Evolutionary conservation across 1,140 invertebrate genomes (phyloP), one percentile per base, ranked within the genome.

Genomic region (Chironomus striatipennis): DNA sequence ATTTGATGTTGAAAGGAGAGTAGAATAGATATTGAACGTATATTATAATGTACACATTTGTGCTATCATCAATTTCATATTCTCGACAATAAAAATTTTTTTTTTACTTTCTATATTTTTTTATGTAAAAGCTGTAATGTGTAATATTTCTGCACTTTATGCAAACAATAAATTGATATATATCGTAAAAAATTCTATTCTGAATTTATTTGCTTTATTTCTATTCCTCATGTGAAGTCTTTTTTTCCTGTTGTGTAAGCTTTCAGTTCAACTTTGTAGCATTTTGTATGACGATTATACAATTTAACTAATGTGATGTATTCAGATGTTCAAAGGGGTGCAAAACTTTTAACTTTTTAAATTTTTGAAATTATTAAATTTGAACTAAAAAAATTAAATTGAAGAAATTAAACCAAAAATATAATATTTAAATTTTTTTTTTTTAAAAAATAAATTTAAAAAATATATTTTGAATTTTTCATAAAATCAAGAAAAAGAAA

Each of bases 161-260:
- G 47, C 47, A 57, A 57, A 57, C 47, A 57, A 57, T 57, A 57
- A 57, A 57, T 57, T 57, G 47, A 57, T 57, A 57, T 57, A 57
- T 57, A 57, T 57, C 47, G 47, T 57, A 57, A 57, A 57, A n/a
- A 34, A 34, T 34, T 34, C 24, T 34, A 34, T 34, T 34, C 24
- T 34, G 47, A 57, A 57, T 57, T 57, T 57, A 57, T 34, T 34
- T 57, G 47, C 47, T 57, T 34, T 34, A 34, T 34, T 34, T 34
- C n/a, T 34, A 1, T 34, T 34, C 24, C 24, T 34, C 24, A 34
- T 34, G 5, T 34, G 24, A 34, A 34, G 1, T 34, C 5, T 34
- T 34, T 2, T 34, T 57, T 57, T 15, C 15, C 47, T 57, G 24
- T 34, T 34, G 24, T 34, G 24, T 34, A 34, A 34, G 24, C 47